Evolutionary conservation across 2,113 vertebrate species (phyloP).

Genomic region (Verasper variegatus): DNA sequence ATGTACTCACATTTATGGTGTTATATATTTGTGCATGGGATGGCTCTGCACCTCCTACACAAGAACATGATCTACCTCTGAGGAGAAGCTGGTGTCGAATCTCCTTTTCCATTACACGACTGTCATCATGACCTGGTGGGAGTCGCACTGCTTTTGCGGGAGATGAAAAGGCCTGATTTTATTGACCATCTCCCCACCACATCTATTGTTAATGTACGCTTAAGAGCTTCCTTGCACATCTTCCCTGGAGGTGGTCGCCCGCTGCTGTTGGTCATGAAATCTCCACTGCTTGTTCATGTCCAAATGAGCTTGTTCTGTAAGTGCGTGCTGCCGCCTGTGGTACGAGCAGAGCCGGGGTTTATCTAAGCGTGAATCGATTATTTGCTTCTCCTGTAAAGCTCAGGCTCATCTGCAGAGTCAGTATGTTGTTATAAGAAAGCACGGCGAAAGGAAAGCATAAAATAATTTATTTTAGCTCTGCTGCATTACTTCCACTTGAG

Average conservation of each 20-base stretch:
- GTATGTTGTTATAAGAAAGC: neutral
- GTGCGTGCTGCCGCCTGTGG: neutral
- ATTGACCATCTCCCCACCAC: constrained; percentile 29
- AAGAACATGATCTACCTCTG: constrained; percentile 34
- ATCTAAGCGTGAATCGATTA: constrained; percentile 31
- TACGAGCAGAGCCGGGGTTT: neutral
- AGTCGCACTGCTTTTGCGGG: constrained; percentile 27
- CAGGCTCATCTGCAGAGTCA: neutral
- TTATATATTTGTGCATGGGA: constrained; percentile 8
- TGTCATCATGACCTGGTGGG: constrained; percentile 21
- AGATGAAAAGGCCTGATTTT: constrained; percentile 28
- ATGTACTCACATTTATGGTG: constrained; percentile 12
- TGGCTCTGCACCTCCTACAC: constrained; percentile 35
- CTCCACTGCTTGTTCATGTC: constrained; percentile 12
- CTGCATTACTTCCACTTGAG: neutral
- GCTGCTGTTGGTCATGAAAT: constrained; percentile 24
- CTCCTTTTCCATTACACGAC: constrained; percentile 23
- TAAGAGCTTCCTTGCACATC: neutral
- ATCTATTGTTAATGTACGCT: constrained; percentile 9
- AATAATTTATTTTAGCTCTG: neutral
- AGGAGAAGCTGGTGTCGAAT: constrained; percentile 3
- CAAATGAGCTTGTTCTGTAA: constrained; percentile 22
- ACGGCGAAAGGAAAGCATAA: neutral
- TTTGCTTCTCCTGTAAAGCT: constrained; percentile 15
- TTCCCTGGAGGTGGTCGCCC: constrained; percentile 8